Percentiles rank a stretch among this genome's conserved stretches.
Conservation (phyloP, 2,888 invertebrate species). For the Dromius quadrimaculatus region DNA sequence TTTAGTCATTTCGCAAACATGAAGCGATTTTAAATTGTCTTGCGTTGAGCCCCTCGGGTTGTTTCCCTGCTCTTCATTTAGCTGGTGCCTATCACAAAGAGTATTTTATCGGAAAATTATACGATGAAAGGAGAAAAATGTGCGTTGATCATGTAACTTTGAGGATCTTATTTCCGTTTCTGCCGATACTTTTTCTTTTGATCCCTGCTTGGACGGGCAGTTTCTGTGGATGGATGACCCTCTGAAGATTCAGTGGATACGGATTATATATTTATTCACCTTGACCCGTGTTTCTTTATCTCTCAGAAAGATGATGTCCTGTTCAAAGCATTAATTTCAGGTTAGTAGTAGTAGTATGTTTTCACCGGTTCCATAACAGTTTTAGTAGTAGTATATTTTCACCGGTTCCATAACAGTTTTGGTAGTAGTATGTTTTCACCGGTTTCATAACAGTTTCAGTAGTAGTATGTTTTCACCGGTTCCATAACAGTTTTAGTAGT, state of each 20-base stretch:
- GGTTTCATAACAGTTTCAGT: too few relatives aligned
- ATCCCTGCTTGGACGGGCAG: slow-evolving; percentile 1
- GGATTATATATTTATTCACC: slow-evolving; percentile 1
- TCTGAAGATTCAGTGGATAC: slow-evolving; percentile 8
- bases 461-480: too few relatives aligned
- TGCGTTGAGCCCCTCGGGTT: slow-evolving; percentile 11
- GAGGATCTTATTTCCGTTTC: slow-evolving; percentile 32
- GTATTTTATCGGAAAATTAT: slow-evolving; percentile 48
- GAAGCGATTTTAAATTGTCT: slow-evolving; percentile 39
- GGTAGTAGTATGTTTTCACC: too few relatives aligned
- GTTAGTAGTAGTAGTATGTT: too few relatives aligned
- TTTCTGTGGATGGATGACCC: slow-evolving; percentile 24
- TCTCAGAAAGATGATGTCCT: too few relatives aligned
- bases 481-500: too few relatives aligned
- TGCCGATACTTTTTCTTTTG: slow-evolving; percentile 18
- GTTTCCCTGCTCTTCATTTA: slow-evolving; percentile 37
- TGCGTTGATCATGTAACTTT: slow-evolving; percentile 39
- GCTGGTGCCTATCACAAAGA: slow-evolving; percentile 34
- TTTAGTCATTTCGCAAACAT: slow-evolving; percentile 37
- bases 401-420: too few relatives aligned
- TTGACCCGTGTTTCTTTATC: too few relatives aligned
- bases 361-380: too few relatives aligned
- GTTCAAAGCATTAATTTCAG: too few relatives aligned
- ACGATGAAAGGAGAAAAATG: slow-evolving; percentile 33
- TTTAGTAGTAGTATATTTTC: too few relatives aligned